Conservation (phyloP, 2,888 invertebrate species). For the Drosophila nigricruria region DNA sequence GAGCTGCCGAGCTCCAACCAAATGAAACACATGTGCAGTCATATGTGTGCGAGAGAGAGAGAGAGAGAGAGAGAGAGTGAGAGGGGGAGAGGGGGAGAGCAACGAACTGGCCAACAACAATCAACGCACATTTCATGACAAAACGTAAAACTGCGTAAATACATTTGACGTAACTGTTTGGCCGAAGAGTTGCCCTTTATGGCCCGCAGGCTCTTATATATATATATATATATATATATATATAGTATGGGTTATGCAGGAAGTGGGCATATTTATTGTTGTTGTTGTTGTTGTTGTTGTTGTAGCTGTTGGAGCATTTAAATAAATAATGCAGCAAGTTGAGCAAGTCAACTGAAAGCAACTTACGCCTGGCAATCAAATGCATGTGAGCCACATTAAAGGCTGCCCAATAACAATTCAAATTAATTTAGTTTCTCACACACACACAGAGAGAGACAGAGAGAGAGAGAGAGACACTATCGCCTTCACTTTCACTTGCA, state of each 20-base stretch:
- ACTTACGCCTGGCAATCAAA: constrained; percentile 43
- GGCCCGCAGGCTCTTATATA: constrained; percentile 47
- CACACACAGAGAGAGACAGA: not conserved
- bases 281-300: constrained; percentile 49
- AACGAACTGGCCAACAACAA: constrained; percentile 62
- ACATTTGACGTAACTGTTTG: constrained; percentile 71
- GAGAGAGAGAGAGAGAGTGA: constrained; percentile 9
- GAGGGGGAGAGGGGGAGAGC: constrained; percentile 6
- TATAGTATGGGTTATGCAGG: not conserved
- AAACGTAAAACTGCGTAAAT: constrained; percentile 81
- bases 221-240: constrained; percentile 1
- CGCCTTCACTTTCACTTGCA: constrained; percentile 16
- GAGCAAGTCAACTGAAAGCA: constrained; percentile 53
- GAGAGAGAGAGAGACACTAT: not conserved
- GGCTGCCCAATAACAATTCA: constrained; percentile 30
- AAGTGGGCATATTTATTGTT: constrained; percentile 51
- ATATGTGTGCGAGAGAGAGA: constrained; percentile 4
- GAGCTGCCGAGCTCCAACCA: constrained; percentile 56
- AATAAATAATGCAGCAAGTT: constrained; percentile 71
- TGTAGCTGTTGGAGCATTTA: constrained; percentile 45
- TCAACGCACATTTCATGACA: constrained; percentile 79
- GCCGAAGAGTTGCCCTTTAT: constrained; percentile 57
- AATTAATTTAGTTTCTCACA: constrained; percentile 50
- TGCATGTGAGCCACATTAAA: constrained; percentile 34
- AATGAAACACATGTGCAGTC: constrained; percentile 69